phyloP scores from a whole-genome alignment of 37 sponge, comb jelly and placozoan species.

The Aplysina aerophoba region DNA sequence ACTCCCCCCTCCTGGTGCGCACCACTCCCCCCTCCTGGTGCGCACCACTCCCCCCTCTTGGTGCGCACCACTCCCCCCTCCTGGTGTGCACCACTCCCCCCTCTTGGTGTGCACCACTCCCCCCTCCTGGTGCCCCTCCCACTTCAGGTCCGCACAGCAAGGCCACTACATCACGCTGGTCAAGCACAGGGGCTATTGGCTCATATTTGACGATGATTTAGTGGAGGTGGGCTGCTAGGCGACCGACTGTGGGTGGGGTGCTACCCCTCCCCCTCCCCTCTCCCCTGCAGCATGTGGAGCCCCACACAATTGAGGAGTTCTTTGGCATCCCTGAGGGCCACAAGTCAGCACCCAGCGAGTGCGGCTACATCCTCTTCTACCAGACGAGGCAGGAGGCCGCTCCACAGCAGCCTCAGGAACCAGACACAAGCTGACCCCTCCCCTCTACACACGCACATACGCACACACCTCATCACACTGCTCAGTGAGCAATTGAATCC shows the following conservation, averaged over 20 bases:
- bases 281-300: conserved; percentile 76
- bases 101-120: no score
- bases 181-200: conserved; percentile 87
- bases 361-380: conserved; percentile 96
- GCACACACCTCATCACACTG: not conserved
- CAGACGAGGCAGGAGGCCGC: conserved; percentile 69
- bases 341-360: conserved; percentile 68
- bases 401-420: not conserved
- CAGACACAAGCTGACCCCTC: not conserved
- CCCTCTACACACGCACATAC: no score
- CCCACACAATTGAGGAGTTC: conserved; percentile 89
- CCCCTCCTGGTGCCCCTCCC: not conserved
- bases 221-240: conserved; percentile 50
- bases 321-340: conserved; percentile 87
- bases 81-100: no score
- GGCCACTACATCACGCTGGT: conserved; percentile 97
- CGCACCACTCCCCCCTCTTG: no score
- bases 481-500: not conserved
- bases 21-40: no score
- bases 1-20: no score
- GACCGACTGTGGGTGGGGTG: conserved; percentile 7
- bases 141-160: conserved; percentile 85
- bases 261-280: not conserved
- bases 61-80: no score
- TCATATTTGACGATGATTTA: conserved; percentile 91